These are phyloP conservation scores for Masnerella sp. DNA, from an alignment of 2,888 invertebrate genomes.

Conservation along the genomic window DNA sequence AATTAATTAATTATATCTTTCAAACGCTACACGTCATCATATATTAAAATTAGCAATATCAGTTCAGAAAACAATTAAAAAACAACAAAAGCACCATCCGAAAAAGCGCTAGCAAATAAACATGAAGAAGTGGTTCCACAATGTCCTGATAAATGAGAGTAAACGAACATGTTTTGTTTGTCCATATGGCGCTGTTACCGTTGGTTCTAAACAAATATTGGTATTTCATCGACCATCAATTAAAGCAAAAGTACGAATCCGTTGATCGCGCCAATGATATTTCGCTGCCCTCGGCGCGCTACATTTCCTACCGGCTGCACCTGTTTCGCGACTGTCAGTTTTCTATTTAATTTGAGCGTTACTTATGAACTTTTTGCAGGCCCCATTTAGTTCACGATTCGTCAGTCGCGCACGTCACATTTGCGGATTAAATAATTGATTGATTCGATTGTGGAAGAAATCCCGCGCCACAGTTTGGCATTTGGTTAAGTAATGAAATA, in stretches of 20 bases:
- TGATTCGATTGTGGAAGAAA: conserved; percentile 28
- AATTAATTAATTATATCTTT: too few relatives aligned
- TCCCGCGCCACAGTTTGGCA: not conserved
- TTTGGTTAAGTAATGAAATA: conserved; percentile 29
- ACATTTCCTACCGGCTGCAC: not conserved
- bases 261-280: not conserved
- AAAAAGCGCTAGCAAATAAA: too few relatives aligned
- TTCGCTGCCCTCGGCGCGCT: too few relatives aligned
- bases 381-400: conserved; percentile 22
- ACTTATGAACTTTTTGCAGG: conserved; percentile 2
- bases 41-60: too few relatives aligned
- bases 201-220: not conserved
- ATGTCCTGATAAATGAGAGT: too few relatives aligned
- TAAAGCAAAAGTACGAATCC: not conserved
- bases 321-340: not conserved
- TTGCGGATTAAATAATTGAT: conserved; percentile 32
- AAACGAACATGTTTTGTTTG: too few relatives aligned
- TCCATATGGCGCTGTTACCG: not conserved
- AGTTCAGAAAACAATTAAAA: too few relatives aligned
- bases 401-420: conserved; percentile 18
- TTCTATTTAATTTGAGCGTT: not conserved
- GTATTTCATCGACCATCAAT: not conserved
- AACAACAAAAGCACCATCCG: too few relatives aligned
- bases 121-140: too few relatives aligned
- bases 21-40: too few relatives aligned